phyloP scores from a whole-genome alignment of 1,140 invertebrate species.

The Drosophila simulans region DNA sequence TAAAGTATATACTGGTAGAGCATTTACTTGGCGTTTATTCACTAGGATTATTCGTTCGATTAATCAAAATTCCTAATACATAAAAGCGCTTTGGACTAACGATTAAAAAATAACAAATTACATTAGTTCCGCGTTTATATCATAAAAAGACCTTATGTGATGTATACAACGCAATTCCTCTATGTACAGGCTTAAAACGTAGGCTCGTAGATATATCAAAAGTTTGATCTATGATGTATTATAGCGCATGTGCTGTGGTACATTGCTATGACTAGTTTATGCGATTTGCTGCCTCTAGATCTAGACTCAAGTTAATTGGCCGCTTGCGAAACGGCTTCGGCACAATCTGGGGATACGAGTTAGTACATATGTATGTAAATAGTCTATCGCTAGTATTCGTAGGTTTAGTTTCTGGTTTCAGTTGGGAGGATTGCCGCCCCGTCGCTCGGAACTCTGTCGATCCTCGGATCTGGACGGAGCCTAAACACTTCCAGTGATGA shows the following conservation, averaged over 20 bases:
- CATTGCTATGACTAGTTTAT: slow-evolving; percentile 74
- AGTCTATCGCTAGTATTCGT: slow-evolving; percentile 22
- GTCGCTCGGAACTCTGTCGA: slow-evolving; percentile 24
- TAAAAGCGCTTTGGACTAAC: slow-evolving; percentile 72
- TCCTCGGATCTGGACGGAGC: slow-evolving; percentile 64
- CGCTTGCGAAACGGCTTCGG: slow-evolving; percentile 57
- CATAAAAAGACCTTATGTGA: slow-evolving; percentile 59
- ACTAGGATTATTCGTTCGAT: slow-evolving; percentile 47
- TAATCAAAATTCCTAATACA: slow-evolving; percentile 65
- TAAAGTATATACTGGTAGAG: slow-evolving; percentile 2
- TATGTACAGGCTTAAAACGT: slow-evolving; percentile 67
- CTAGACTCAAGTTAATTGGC: slow-evolving; percentile 23
- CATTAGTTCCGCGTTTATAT: slow-evolving; percentile 43
- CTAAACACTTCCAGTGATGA: slow-evolving; percentile 48
- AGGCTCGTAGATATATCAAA: slow-evolving; percentile 44
- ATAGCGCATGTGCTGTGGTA: slow-evolving; percentile 26
- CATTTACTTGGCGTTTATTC: slow-evolving; percentile 62
- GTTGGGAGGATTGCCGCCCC: slow-evolving; percentile 29
- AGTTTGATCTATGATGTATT: slow-evolving; percentile 34
- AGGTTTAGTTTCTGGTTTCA: slow-evolving; percentile 21
- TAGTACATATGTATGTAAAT: slow-evolving; percentile 1
- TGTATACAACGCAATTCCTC: slow-evolving; percentile 65
- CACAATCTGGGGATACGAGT: slow-evolving; percentile 67
- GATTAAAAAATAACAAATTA: slow-evolving; percentile 75
- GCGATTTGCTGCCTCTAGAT: slow-evolving; percentile 34